A percentile compares a stretch with the other conserved stretches of the same genome.
Conservation (phyloP, 2,888 invertebrate species). For the Drosophila maculinotata region DNA sequence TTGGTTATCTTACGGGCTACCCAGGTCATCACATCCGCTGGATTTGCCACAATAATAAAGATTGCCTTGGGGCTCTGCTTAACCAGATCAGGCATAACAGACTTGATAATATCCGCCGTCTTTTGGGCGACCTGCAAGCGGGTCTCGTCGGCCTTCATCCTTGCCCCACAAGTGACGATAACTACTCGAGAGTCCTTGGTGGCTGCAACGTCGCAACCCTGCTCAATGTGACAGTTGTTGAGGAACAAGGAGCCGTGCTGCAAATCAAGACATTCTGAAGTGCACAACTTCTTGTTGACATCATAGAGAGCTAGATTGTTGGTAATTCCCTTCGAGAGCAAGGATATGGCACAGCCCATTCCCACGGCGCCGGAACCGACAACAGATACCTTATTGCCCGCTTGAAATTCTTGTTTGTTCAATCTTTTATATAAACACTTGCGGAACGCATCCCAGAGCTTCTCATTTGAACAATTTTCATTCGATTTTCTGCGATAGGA, state of each 20-base stretch:
- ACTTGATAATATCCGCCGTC: conserved; percentile 92
- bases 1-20: conserved; percentile 95
- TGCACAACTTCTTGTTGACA: conserved; percentile 90
- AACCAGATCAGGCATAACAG: conserved; percentile 88
- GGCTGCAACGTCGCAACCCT: conserved; percentile 88
- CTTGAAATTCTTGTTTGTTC: background rate
- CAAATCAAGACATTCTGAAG: conserved; percentile 40
- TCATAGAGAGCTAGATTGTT: conserved; percentile 92
- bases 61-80: conserved; percentile 92
- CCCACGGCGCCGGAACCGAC: conserved; percentile 94
- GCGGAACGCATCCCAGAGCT: conserved; percentile 4
- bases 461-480: background rate
- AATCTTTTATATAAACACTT: background rate
- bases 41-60: conserved; percentile 93
- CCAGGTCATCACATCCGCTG: conserved; percentile 94
- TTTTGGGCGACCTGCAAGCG: conserved; percentile 92
- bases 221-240: conserved; percentile 90
- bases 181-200: conserved; percentile 92
- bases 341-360: conserved; percentile 93
- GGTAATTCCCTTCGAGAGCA: conserved; percentile 91
- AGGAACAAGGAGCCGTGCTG: conserved; percentile 91
- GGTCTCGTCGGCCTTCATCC: conserved; percentile 92
- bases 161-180: conserved; percentile 94
- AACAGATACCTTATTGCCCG: conserved; percentile 89
- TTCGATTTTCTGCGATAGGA: background rate